phyloP scores from a whole-genome alignment of 2,888 invertebrate genomes.

The Pollenia amentaria region DNA sequence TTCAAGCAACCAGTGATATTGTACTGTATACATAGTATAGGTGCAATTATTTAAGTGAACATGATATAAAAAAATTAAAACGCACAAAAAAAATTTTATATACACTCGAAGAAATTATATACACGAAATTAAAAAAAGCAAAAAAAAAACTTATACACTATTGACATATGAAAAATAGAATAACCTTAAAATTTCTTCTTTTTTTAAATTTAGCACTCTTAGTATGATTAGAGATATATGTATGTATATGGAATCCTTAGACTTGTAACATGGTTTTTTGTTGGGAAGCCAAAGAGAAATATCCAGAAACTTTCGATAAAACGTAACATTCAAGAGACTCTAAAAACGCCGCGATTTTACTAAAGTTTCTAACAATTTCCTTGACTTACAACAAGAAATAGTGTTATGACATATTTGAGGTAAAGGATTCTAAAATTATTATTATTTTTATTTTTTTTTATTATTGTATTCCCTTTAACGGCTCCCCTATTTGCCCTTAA shows the following conservation, averaged over 20 bases:
- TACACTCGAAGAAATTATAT: conserved; percentile 51
- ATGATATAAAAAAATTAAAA: conserved; percentile 73
- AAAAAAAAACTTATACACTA: conserved; percentile 27
- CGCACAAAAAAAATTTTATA: conserved; percentile 57
- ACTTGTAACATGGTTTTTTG: conserved; percentile 82
- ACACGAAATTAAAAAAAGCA: conserved; percentile 44
- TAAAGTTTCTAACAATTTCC: conserved; percentile 47
- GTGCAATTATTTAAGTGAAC: conserved; percentile 84
- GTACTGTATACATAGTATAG: conserved; percentile 85
- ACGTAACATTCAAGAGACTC: conserved; percentile 79
- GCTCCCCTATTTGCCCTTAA: not conserved
- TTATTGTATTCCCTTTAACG: conserved; percentile 4
- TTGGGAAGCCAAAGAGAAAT: conserved; percentile 38
- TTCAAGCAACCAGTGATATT: conserved; percentile 85
- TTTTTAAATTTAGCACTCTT: conserved; percentile 56
- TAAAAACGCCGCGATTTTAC: conserved; percentile 47
- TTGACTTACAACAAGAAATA: conserved; percentile 60
- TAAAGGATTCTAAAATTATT: conserved; percentile 24
- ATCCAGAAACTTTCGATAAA: conserved; percentile 48
- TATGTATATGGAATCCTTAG: conserved; percentile 1
- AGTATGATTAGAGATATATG: conserved; percentile 51
- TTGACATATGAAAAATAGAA: conserved; percentile 28
- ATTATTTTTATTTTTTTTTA: conserved; percentile 5
- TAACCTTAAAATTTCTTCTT: conserved; percentile 69
- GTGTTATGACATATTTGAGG: conserved; percentile 54